A percentile compares a stretch with the other conserved stretches of the same genome.
Conservation (phyloP, 2,113 vertebrate species). For the Heterotis niloticus region DNA sequence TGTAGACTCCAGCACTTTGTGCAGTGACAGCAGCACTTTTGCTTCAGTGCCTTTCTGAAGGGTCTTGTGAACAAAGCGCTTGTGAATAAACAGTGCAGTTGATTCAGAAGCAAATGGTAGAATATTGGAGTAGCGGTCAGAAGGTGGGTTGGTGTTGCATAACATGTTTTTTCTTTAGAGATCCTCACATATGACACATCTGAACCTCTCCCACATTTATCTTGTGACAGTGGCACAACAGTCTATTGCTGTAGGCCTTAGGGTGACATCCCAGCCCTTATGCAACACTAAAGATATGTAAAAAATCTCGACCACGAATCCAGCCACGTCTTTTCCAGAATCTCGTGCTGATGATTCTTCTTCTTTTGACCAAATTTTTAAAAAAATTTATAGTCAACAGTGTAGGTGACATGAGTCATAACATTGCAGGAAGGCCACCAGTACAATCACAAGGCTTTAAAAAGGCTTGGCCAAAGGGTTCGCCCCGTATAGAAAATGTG, state of each 20-base stretch:
- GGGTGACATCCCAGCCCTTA: slow-evolving; percentile 11
- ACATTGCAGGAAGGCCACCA: not conserved
- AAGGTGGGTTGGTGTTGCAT: not conserved
- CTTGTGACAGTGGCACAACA: not conserved
- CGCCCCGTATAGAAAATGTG: not conserved
- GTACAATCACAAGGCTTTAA: not conserved
- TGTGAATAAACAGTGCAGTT: slow-evolving; percentile 11
- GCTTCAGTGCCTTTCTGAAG: not conserved
- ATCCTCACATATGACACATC: no score
- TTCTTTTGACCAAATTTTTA: not conserved
- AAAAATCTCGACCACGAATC: not conserved
- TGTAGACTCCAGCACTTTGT: not conserved
- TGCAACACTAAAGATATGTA: slow-evolving; percentile 15
- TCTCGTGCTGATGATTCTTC: not conserved
- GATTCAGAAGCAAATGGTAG: not conserved
- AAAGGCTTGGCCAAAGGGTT: not conserved
- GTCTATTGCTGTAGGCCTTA: not conserved
- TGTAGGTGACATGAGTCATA: no score
- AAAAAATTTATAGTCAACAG: not conserved
- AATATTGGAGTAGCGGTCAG: not conserved
- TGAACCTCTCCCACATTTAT: not conserved
- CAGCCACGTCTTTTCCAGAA: not conserved
- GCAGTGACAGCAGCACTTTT: not conserved
- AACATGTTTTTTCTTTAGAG: no score
- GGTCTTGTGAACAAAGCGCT: slow-evolving; percentile 4